Base-by-base conservation (phyloP, 2,113 vertebrate species). In the Silurus meridionalis region DNA sequence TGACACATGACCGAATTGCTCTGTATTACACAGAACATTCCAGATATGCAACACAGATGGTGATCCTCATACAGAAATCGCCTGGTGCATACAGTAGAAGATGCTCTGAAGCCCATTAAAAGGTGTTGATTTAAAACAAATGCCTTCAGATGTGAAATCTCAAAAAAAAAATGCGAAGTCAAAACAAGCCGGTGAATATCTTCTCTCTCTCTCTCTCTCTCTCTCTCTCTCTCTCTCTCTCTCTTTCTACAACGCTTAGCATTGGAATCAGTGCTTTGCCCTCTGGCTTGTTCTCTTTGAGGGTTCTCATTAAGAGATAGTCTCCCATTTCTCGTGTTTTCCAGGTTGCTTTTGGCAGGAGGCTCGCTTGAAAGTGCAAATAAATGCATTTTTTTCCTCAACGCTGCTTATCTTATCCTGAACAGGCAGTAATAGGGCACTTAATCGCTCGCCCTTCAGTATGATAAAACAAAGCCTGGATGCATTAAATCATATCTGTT, bases 381-480 rank as follows among this genome's bases (percentile, higher is more conserved):
- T 93, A 93, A 94, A 93, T 93, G 91, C 89, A 92, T 92, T 94
- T 94, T 93, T 92, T 92, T 91, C 92, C 91, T 93, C 91, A 87
- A 90, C 88, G 82, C 87, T 89, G 91, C 92, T 93, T 91, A 93
- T 93, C 92, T 90, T 90, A 81, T 86, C 57, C 23, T 2, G n/a
- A 85, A 85, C 91, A 89, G 88, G 86, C 89, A 84, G 87, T 3
- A 63, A 84, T 86, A 84, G 80, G 64, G 86, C 17, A 58, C 46
- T 4, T 80, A 88, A 89, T 80, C 21, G 53, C 87, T 85, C 84
- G 61, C 50, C 21, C 77, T 58, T 60, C 63, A 64, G 85, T 64
- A 75, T 37, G 46, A 50, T 52, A 58, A 64, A 82, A 89, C 79
- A 90, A 86, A 84, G 80, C 55, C 19, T 23, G 72, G 64, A 80